Evolutionary conservation across 2,888 invertebrate species (phyloP).

Genomic region (Ectemnius lituratus): DNA sequence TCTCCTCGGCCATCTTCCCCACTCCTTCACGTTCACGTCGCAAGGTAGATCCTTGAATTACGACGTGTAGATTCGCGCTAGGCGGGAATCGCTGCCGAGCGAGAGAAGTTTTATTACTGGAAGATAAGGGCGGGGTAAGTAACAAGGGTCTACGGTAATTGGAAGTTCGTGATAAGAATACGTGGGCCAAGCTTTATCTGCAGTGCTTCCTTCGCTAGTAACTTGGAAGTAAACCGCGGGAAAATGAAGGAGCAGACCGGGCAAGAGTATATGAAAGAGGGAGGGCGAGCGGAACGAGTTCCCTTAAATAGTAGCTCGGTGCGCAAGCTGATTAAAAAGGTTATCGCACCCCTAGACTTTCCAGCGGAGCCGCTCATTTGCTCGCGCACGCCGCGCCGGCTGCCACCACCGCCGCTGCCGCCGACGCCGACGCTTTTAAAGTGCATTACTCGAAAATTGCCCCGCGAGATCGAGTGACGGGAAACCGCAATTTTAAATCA

Average conservation of each 20-base stretch:
- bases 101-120: neutral
- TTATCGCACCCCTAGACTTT: neutral
- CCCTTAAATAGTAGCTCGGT: constrained; percentile 1
- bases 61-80: constrained; percentile 4
- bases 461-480: neutral
- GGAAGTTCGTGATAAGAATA: constrained; percentile 33
- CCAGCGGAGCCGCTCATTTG: neutral
- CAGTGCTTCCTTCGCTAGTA: constrained; percentile 12
- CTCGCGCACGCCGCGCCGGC: neutral
- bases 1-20: too few relatives aligned
- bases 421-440: neutral
- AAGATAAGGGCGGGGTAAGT: constrained; percentile 21
- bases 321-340: neutral
- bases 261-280: constrained; percentile 6
- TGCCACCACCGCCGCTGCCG: too few relatives aligned
- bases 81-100: neutral
- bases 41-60: constrained; percentile 19
- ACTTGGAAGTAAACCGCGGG: constrained; percentile 6
- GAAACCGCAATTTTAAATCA: neutral
- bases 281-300: neutral
- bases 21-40: too few relatives aligned
- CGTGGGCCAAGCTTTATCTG: constrained; percentile 16
- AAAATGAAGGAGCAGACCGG: neutral
- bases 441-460: constrained; percentile 4
- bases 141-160: constrained; percentile 27